Percentiles rank a stretch among this genome's conserved stretches.
These are phyloP conservation scores for Pipistrellus nathusii DNA, from an alignment of 2,797 vertebrate genomes.

Conservation along the genomic window DNA sequence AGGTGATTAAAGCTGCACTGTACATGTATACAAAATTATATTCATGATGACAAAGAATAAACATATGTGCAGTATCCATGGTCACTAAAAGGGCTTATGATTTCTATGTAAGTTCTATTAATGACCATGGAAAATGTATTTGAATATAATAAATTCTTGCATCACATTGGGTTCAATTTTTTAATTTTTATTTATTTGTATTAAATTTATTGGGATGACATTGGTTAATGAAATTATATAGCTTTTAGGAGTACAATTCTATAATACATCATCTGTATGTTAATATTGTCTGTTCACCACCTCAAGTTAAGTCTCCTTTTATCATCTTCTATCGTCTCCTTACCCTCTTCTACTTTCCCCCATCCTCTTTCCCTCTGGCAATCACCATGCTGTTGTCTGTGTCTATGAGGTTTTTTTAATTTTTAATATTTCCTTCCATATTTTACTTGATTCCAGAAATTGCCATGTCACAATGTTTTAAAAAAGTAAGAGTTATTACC, in stretches of 20 bases:
- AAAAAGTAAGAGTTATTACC: slow-evolving; percentile 34
- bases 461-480: slow-evolving; percentile 49
- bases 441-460: slow-evolving; percentile 64
- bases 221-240: not conserved
- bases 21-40: not conserved
- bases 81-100: not conserved
- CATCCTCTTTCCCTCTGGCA: not conserved
- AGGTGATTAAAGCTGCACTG: not conserved
- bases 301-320: not conserved
- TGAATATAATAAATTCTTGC: slow-evolving; percentile 18
- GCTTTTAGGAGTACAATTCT: not conserved
- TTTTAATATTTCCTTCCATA: not conserved
- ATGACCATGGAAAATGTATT: slow-evolving; percentile 20
- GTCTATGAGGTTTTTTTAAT: not conserved
- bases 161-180: not conserved
- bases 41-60: not conserved
- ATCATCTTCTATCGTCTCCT: not conserved
- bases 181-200: not conserved
- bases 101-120: slow-evolving; percentile 43
- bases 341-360: not conserved
- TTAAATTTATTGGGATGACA: not conserved
- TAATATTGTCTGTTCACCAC: not conserved
- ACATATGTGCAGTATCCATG: not conserved
- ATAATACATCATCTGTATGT: not conserved
- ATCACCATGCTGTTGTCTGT: not conserved